Evolutionary conservation across 2,113 vertebrate genomes (phyloP), one percentile per base, ranked within the genome.

Genomic region (Bufo bufo): DNA sequence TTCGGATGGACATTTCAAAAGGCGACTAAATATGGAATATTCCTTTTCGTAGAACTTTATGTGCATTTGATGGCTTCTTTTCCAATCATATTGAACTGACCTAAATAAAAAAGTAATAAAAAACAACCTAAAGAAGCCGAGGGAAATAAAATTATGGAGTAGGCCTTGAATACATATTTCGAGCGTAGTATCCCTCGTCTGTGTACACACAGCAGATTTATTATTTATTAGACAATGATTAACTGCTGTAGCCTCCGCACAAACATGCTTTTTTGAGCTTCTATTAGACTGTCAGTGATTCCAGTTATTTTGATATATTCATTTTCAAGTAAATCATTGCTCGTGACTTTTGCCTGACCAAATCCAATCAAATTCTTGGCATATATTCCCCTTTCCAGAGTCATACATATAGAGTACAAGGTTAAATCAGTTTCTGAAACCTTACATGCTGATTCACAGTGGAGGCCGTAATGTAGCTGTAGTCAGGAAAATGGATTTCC

Each of bases 291-390:
- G 81, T 54, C 82, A 69, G 87, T 66, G 81, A 84, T 84, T 61
- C 19, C 43, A 11, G 49, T 78, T 89, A 56, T 89, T 89, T 77
- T 89, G 81, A 84, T 89, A 49, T 84, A 89, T 89, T 89, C 81
- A 89, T 84, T 89, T 89, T 84, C 45, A 61, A 89, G 71, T 89
- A 84, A 89, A 89, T 78, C 72, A 89, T 84, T 49, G 52, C 61
- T 33, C 5, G 45, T 84, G 80, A 88, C 87, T 88, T 84, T 83
- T 84, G 80, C 71, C 72, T 78, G 72, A 69, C 74, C 72, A 89
- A 89, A 77, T 89, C 87, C 87, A 84, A 89, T 89, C 87, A 89
- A 77, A 89, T 77, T 78, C 82, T 78, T 69, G 59, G 87, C 82
- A 20, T 56, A 84, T 77, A 66, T 52, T 56, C 80, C 54, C 17